A percentile compares a stretch with the other conserved stretches of the same genome.
phyloP scores from a whole-genome alignment of 2,113 vertebrate species.

The Xyrauchen texanus region DNA sequence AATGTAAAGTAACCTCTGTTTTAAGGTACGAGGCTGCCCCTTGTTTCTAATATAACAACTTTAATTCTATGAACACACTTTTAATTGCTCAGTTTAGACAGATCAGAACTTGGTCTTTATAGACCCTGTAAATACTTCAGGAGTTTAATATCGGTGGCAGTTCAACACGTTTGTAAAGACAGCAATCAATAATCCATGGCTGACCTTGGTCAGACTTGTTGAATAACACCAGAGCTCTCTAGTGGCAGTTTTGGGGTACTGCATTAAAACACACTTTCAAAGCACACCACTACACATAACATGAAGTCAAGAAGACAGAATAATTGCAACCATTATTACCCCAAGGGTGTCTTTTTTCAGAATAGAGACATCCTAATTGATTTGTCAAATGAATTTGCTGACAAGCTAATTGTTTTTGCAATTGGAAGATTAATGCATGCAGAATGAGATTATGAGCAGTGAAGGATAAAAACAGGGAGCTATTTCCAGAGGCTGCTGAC shows the following conservation, averaged over 20 bases:
- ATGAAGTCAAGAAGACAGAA: constrained; percentile 48
- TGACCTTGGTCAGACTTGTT: not conserved
- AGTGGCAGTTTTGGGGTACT: constrained; percentile 28
- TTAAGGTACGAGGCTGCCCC: no score
- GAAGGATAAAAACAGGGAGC: no score
- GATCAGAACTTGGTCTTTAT: no score
- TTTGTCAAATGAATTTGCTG: constrained; percentile 58
- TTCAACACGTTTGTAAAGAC: no score
- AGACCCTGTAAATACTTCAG: no score
- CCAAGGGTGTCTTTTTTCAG: constrained; percentile 58
- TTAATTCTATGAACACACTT: no score
- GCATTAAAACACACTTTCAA: not conserved
- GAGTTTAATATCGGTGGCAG: no score
- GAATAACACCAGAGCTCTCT: constrained; percentile 43
- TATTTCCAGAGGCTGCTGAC: not conserved
- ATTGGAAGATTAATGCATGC: constrained; percentile 30
- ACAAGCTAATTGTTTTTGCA: constrained; percentile 54
- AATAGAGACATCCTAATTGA: constrained; percentile 53
- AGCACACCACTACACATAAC: not conserved
- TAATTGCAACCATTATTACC: constrained; percentile 67
- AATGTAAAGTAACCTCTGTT: no score
- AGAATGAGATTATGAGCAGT: not conserved
- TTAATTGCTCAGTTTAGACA: no score
- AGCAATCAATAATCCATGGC: not conserved
- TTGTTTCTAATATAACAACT: no score